phyloP scores from a whole-genome alignment of 2,797 vertebrate species.

The Sarcoramphus papa region DNA sequence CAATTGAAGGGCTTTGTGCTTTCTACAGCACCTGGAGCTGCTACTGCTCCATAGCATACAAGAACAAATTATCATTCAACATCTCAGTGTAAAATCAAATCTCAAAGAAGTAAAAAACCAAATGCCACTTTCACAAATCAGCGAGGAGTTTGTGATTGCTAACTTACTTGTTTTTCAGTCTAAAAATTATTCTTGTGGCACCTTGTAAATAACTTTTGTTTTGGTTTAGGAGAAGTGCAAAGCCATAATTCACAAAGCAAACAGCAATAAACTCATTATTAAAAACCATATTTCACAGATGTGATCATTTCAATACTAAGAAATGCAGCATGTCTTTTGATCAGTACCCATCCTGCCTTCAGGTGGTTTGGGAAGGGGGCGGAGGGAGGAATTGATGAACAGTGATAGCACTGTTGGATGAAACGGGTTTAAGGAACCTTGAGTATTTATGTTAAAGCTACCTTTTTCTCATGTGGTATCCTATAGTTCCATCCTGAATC shows the following conservation, averaged over 20 bases:
- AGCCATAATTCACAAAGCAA: constrained; percentile 6
- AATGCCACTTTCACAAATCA: not conserved
- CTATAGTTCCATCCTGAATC: not conserved
- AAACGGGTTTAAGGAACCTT: not conserved
- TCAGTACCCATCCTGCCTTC: not conserved
- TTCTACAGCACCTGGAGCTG: not conserved
- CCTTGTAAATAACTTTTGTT: not conserved
- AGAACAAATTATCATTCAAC: not conserved
- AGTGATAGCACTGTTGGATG: not conserved
- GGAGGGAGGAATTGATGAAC: constrained; percentile 2
- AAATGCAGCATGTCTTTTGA: constrained; percentile 15
- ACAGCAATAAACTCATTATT: constrained; percentile 27
- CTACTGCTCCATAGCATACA: not conserved
- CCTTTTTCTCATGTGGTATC: constrained; percentile 26
- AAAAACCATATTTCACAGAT: constrained; percentile 15
- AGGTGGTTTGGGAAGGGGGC: not conserved
- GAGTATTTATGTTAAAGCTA: not conserved
- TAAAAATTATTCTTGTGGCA: not conserved
- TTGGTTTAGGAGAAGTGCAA: constrained; percentile 9
- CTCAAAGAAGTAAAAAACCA: not conserved
- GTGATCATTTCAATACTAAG: not conserved
- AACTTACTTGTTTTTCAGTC: not conserved
- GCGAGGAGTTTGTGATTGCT: not conserved
- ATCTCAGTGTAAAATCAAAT: not conserved
- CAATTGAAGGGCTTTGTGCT: not conserved